phyloP scores from a whole-genome alignment of 23 tunicate species.

The Phallusia fumigata region DNA sequence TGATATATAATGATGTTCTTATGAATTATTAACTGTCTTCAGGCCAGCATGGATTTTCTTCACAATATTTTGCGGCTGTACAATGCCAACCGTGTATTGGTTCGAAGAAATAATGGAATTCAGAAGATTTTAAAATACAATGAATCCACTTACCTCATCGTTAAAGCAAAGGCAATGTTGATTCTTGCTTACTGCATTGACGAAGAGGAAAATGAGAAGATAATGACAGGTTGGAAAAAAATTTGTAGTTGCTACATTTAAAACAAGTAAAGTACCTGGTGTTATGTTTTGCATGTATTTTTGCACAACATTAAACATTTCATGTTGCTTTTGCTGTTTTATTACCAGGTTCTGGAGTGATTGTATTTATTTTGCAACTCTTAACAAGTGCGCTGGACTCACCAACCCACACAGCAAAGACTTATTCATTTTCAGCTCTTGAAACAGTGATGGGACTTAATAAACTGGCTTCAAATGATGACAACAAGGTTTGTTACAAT shows the following conservation, averaged over 20 bases:
- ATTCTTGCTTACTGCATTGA: conserved; percentile 67
- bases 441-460: conserved; percentile 63
- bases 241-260: too few species aligned
- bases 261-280: too few species aligned
- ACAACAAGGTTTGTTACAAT: conserved; percentile 45
- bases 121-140: conserved; percentile 32
- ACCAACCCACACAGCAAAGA: conserved; percentile 49
- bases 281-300: too few species aligned
- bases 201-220: conserved; percentile 67
- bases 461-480: conserved; percentile 58
- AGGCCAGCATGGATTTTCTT: conserved; percentile 52
- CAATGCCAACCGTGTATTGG: conserved; percentile 19
- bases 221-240: conserved; percentile 52
- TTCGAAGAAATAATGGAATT: conserved; percentile 54
- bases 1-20: too few species aligned
- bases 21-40: not conserved
- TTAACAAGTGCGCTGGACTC: conserved; percentile 43
- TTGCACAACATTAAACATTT: too few species aligned
- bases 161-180: conserved; percentile 72
- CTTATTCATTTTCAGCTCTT: conserved; percentile 57
- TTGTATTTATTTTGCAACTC: conserved; percentile 41
- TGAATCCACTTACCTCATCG: conserved; percentile 56
- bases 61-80: conserved; percentile 39
- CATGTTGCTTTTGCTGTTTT: too few species aligned
- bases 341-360: conserved; percentile 42